Evolutionary conservation across 2,113 vertebrate species (phyloP).

Genomic region (Cebus imitator): DNA sequence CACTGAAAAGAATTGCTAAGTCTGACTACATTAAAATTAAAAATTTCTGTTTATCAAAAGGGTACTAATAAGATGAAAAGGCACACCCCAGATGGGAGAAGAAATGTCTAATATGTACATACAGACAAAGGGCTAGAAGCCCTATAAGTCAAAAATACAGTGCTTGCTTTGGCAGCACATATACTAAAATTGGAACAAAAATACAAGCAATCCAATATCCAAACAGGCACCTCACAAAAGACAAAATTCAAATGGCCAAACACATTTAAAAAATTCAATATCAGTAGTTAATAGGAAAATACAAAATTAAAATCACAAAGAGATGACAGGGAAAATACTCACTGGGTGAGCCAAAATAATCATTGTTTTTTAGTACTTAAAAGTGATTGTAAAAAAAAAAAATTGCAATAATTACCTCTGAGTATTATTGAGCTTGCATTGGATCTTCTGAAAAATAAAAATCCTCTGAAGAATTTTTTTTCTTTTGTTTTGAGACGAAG

Average conservation of each 20-base stretch:
- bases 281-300: background rate
- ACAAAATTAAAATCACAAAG: conserved; percentile 31
- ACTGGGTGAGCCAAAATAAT: background rate
- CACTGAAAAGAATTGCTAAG: background rate
- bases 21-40: conserved; percentile 33
- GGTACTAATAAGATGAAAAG: conserved; percentile 23
- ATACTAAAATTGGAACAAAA: background rate
- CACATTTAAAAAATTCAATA: background rate
- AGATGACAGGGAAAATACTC: background rate
- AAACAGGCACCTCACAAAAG: background rate
- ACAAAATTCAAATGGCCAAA: conserved; percentile 6
- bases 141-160: conserved; percentile 16
- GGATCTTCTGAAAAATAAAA: conserved; percentile 38
- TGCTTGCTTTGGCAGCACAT: too few relatives aligned
- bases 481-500: too few relatives aligned
- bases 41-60: conserved; percentile 4
- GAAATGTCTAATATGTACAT: background rate
- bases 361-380: background rate
- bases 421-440: conserved; percentile 1
- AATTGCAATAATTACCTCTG: background rate
- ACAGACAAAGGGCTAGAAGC: background rate
- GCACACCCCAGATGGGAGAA: background rate
- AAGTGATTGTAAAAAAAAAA: background rate
- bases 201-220: background rate
- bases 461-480: background rate